Conservation (phyloP, 2,888 invertebrate species). For the Cinara cedri region DNA sequence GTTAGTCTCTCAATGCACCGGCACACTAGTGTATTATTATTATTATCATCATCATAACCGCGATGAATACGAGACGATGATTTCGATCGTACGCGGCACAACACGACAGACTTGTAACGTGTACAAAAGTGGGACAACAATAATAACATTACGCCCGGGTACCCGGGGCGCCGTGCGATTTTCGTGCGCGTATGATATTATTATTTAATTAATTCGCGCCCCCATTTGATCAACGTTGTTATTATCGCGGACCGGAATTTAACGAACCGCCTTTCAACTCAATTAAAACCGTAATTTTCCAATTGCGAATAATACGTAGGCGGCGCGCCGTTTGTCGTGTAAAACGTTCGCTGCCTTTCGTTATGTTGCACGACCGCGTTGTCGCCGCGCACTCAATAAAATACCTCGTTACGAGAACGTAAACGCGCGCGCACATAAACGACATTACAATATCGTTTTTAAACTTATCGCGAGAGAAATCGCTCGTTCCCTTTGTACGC, state of each 20-base stretch:
- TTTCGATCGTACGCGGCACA: too few species aligned
- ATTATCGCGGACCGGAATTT: slow-evolving; percentile 5
- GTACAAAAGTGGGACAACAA: too few species aligned
- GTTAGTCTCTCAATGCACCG: too few species aligned
- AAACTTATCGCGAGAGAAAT: background rate
- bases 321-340: background rate
- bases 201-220: too few species aligned
- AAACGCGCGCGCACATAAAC: background rate
- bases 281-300: slow-evolving; percentile 32
- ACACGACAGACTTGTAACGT: too few species aligned
- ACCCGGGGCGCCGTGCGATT: too few species aligned
- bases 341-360: slow-evolving; percentile 5
- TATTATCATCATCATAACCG: too few species aligned
- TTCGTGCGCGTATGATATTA: too few species aligned
- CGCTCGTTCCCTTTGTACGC: background rate
- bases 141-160: too few species aligned
- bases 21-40: too few species aligned
- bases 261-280: slow-evolving; percentile 1
- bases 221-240: background rate
- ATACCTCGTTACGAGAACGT: background rate
- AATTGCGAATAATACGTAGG: background rate
- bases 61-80: too few species aligned
- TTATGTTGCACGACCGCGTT: background rate
- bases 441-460: background rate
- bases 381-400: background rate